Evolutionary conservation across 1,140 invertebrate species (phyloP).

Genomic region (Nephila pilipes): DNA sequence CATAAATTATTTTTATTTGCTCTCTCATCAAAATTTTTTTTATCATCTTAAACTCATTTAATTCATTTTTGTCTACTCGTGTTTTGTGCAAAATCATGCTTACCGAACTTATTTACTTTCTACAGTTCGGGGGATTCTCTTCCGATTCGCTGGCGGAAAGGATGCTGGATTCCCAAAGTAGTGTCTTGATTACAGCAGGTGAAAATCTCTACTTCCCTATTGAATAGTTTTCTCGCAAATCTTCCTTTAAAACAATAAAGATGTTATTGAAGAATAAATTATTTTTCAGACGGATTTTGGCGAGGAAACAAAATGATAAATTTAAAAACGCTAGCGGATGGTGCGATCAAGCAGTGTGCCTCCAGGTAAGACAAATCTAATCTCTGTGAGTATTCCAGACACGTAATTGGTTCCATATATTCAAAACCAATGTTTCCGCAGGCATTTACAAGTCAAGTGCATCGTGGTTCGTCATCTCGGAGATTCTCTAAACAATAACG

Average conservation of each 20-base stretch:
- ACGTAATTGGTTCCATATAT: neutral
- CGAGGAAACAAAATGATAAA: conserved; percentile 93
- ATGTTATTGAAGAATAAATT: too few relatives aligned
- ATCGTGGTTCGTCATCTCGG: conserved; percentile 37
- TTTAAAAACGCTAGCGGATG: conserved; percentile 94
- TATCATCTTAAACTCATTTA: too few relatives aligned
- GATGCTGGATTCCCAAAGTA: conserved; percentile 92
- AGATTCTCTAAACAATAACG: conserved; percentile 45
- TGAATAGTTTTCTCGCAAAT: too few relatives aligned
- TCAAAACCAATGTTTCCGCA: neutral
- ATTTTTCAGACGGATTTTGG: conserved; percentile 89
- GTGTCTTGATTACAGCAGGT: conserved; percentile 89
- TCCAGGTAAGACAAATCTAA: conserved; percentile 79
- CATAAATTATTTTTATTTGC: too few relatives aligned
- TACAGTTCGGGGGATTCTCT: conserved; percentile 93
- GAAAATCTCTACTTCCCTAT: neutral
- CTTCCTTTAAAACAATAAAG: neutral
- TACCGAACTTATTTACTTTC: neutral
- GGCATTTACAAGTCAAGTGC: conserved; percentile 41
- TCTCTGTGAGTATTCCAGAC: neutral
- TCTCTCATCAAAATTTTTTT: too few relatives aligned
- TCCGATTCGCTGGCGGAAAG: conserved; percentile 95
- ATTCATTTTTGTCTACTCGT: neutral
- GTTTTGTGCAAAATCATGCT: neutral
- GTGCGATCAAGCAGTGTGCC: conserved; percentile 82